phyloP scores from a whole-genome alignment of 2,888 invertebrate species.

The Drosophila merina region DNA sequence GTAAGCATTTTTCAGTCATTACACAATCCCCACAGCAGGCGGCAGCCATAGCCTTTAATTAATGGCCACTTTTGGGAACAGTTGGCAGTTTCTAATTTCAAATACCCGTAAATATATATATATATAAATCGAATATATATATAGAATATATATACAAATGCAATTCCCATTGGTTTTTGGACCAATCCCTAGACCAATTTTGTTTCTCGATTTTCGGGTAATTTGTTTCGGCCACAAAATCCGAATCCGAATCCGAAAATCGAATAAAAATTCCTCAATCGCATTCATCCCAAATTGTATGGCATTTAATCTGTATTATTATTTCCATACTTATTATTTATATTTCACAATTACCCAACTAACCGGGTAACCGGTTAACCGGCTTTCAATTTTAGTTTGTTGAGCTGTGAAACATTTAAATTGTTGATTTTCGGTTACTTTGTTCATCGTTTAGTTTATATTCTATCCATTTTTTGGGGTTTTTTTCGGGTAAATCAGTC shows the following conservation, averaged over 20 bases:
- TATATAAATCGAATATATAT: neutral
- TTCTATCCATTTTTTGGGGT: neutral
- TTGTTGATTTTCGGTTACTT: neutral
- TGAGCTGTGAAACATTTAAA: neutral
- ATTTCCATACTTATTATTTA: neutral
- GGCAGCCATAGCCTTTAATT: conserved; percentile 50
- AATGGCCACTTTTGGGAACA: conserved; percentile 59
- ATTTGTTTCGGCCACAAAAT: conserved; percentile 48
- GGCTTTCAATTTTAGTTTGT: too few relatives aligned
- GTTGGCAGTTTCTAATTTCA: conserved; percentile 58
- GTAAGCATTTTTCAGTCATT: conserved; percentile 42
- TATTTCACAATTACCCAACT: conserved; percentile 13
- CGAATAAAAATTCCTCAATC: conserved; percentile 29
- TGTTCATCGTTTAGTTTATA: conserved; percentile 6
- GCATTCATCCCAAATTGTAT: neutral
- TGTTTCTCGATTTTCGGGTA: neutral
- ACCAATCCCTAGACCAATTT: neutral
- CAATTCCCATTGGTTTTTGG: conserved; percentile 11
- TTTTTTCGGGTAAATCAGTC: neutral
- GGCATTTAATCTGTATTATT: conserved; percentile 26
- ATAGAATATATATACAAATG: conserved; percentile 5
- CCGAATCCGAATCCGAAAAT: conserved; percentile 2
- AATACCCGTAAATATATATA: conserved; percentile 30
- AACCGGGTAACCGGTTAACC: too few relatives aligned
- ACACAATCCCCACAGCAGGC: conserved; percentile 37